Evolutionary conservation across 2,113 vertebrate genomes (phyloP).

Genomic region (Seriola aureovittata): DNA sequence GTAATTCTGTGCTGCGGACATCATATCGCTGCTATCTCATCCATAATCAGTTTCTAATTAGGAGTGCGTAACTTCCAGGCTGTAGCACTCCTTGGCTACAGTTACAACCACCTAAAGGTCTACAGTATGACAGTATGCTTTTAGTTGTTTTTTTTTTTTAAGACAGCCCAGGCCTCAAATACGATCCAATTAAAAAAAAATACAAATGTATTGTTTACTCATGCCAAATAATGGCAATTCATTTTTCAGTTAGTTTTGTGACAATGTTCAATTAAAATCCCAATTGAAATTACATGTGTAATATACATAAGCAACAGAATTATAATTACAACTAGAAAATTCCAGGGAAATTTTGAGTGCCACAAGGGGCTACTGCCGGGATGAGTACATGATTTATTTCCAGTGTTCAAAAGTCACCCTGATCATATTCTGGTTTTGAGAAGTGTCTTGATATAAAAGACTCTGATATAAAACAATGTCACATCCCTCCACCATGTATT

Average conservation of each 20-base stretch:
- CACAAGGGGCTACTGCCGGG: no score
- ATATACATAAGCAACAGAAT: no score
- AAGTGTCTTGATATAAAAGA: no score
- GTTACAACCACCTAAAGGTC: constrained; percentile 1
- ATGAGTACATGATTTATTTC: no score
- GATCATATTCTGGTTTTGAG: no score
- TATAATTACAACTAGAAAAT: background rate
- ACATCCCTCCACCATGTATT: no score
- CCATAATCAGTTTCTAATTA: constrained; percentile 74
- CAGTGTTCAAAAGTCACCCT: no score
- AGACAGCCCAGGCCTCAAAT: background rate
- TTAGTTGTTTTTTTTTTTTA: background rate
- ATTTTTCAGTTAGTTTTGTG: background rate
- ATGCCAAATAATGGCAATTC: no score
- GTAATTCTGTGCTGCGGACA: constrained; percentile 45
- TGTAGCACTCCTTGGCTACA: constrained; percentile 7
- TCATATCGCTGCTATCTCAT: constrained; percentile 50
- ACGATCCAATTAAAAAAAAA: background rate
- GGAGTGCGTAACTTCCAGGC: constrained; percentile 43
- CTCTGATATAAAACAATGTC: no score
- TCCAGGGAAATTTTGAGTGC: no score
- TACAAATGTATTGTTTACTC: background rate
- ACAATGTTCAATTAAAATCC: background rate
- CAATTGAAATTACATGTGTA: no score
- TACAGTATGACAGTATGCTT: background rate